A percentile compares a stretch with the other conserved stretches of the same genome.
Evolutionary conservation across 2,113 vertebrate species (phyloP).

Genomic region (Xiphophorus couchianus): DNA sequence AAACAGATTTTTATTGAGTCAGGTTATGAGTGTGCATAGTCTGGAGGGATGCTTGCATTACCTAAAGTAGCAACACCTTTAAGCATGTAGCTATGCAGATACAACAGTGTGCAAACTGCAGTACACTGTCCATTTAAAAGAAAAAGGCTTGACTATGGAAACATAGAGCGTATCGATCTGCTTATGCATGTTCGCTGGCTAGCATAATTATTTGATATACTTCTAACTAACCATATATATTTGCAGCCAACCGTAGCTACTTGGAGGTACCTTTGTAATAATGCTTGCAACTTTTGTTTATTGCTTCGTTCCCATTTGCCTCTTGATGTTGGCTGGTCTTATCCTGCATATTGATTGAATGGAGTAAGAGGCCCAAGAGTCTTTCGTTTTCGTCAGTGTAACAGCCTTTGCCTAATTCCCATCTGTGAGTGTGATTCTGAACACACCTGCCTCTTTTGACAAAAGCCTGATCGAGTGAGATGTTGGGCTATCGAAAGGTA

Average conservation of each 20-base stretch:
- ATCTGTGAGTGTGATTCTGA: constrained; percentile 60
- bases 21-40: constrained; percentile 55
- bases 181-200: constrained; percentile 28
- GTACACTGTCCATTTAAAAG: constrained; percentile 29
- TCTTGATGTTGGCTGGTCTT: constrained; percentile 58
- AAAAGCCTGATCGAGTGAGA: constrained; percentile 59
- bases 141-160: constrained; percentile 23
- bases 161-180: constrained; percentile 51
- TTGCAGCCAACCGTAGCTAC: constrained; percentile 21
- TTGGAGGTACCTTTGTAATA: constrained; percentile 8
- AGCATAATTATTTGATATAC: constrained; percentile 43
- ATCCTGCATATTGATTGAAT: constrained; percentile 65
- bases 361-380: constrained; percentile 60
- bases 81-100: constrained; percentile 39
- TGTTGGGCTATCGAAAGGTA: constrained; percentile 44
- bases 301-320: constrained; percentile 62
- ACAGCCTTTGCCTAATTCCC: constrained; percentile 72
- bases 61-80: constrained; percentile 48
- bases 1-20: constrained; percentile 71
- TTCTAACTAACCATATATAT: constrained; percentile 35
- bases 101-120: constrained; percentile 30
- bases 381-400: constrained; percentile 64
- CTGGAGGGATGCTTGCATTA: constrained; percentile 56
- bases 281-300: constrained; percentile 46
- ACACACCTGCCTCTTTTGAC: constrained; percentile 54